These are phyloP conservation scores for Epiblema foenella DNA, from an alignment of 2,888 invertebrate species.

Conservation along the genomic window DNA sequence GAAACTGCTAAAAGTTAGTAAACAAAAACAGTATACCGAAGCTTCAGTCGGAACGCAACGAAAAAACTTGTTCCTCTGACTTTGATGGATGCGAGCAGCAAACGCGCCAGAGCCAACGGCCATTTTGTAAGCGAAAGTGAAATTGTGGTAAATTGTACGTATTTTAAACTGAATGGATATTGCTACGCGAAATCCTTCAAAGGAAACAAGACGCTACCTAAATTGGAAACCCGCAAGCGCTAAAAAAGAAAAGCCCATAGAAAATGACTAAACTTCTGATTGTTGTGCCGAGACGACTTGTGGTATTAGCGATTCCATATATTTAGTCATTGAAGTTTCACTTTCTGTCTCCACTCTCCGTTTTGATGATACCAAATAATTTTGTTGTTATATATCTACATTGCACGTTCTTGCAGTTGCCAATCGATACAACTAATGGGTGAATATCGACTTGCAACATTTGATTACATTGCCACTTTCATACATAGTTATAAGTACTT, in stretches of 20 bases:
- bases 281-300: too few relatives aligned
- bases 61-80: constrained; percentile 79
- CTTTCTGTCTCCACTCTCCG: too few relatives aligned
- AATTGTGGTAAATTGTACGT: constrained; percentile 56
- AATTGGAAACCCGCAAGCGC: not conserved
- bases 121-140: constrained; percentile 62
- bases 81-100: constrained; percentile 77
- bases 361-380: too few relatives aligned
- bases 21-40: constrained; percentile 75
- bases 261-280: not conserved
- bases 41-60: constrained; percentile 70
- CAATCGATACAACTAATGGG: too few relatives aligned
- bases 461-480: too few relatives aligned
- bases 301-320: constrained; percentile 52
- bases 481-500: too few relatives aligned
- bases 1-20: constrained; percentile 65
- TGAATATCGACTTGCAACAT: too few relatives aligned
- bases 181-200: not conserved
- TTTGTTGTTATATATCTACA: too few relatives aligned
- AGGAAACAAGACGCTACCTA: not conserved
- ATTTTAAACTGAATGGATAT: constrained; percentile 31
- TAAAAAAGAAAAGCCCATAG: not conserved
- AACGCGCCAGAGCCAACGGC: constrained; percentile 62
- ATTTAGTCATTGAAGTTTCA: too few relatives aligned
- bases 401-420: too few relatives aligned